A percentile compares a stretch with the other conserved stretches of the same genome.
Evolutionary conservation across 2,113 vertebrate species (phyloP).

Genomic region (Diglossa brunneiventris): DNA sequence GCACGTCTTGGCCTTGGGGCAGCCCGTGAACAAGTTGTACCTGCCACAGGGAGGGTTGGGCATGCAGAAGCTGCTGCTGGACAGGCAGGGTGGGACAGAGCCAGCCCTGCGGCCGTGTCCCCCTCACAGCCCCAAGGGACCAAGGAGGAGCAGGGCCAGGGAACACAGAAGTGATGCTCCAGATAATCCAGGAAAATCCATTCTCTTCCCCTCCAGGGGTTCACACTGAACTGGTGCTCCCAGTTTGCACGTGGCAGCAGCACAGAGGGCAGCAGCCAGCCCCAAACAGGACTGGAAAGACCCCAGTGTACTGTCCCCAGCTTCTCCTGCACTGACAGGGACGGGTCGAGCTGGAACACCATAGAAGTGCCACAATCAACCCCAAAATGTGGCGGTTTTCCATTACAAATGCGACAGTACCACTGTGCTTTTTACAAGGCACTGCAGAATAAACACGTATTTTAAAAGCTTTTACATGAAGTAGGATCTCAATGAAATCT

Average conservation of each 20-base stretch:
- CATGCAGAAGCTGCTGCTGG: neutral
- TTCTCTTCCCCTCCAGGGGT: neutral
- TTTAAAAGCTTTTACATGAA: neutral
- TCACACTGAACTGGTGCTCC: neutral
- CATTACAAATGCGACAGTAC: fast-evolving
- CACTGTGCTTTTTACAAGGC: neutral
- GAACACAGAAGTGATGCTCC: neutral
- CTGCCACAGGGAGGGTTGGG: slow-evolving; percentile 39
- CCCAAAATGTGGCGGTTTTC: neutral
- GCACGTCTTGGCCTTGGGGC: slow-evolving; percentile 92
- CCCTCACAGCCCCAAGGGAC: fast-evolving
- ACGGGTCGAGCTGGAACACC: too few relatives aligned
- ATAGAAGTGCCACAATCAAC: fast-evolving
- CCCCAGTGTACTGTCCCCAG: fast-evolving
- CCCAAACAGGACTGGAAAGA: neutral
- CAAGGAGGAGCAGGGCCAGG: neutral
- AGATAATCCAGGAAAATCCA: neutral
- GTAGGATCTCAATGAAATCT: neutral
- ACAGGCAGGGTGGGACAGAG: fast-evolving
- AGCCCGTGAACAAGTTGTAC: slow-evolving; percentile 96
- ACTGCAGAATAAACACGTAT: fast-evolving
- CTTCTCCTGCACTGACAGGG: neutral
- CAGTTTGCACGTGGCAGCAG: neutral
- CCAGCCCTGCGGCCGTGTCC: fast-evolving
- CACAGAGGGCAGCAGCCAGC: neutral